Percentiles rank a stretch among this genome's conserved stretches.
phyloP scores from a whole-genome alignment of 2,888 invertebrate genomes.

The Agrotis ipsilon region DNA sequence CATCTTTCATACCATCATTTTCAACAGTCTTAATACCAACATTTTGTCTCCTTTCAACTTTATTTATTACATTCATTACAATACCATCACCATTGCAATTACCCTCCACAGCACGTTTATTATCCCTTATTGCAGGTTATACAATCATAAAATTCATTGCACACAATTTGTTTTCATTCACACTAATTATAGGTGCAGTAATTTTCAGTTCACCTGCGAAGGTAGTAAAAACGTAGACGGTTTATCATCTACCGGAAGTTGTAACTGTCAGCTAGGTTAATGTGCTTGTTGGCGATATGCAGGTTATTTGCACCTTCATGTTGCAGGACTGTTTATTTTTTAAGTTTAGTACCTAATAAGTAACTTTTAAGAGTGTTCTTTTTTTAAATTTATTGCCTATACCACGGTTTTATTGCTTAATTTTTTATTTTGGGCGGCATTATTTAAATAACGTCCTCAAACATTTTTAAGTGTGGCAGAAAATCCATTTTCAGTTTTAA shows the following conservation, averaged over 20 bases:
- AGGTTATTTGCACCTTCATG: conserved; percentile 20
- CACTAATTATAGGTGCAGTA: conserved; percentile 47
- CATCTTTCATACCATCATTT: neutral
- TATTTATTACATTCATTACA: conserved; percentile 40
- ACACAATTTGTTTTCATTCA: conserved; percentile 55
- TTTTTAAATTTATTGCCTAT: neutral
- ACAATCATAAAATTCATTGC: conserved; percentile 43
- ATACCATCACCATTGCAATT: conserved; percentile 41
- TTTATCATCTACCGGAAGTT: conserved; percentile 45
- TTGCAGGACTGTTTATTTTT: neutral
- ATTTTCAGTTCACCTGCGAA: conserved; percentile 32
- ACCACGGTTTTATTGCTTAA: neutral
- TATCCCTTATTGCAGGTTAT: conserved; percentile 48
- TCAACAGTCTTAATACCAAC: neutral
- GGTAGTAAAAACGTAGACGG: conserved; percentile 31
- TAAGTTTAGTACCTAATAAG: neutral
- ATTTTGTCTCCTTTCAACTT: conserved; percentile 5
- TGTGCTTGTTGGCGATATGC: conserved; percentile 9
- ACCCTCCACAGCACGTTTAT: conserved; percentile 40
- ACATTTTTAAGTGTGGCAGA: no score
- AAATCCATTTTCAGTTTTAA: no score
- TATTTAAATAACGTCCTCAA: neutral
- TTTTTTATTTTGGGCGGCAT: neutral
- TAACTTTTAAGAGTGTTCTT: neutral
- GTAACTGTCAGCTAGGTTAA: conserved; percentile 32